Evolutionary conservation across 2,113 vertebrate genomes (phyloP).

Genomic region (Hippocampus mohnikei): DNA sequence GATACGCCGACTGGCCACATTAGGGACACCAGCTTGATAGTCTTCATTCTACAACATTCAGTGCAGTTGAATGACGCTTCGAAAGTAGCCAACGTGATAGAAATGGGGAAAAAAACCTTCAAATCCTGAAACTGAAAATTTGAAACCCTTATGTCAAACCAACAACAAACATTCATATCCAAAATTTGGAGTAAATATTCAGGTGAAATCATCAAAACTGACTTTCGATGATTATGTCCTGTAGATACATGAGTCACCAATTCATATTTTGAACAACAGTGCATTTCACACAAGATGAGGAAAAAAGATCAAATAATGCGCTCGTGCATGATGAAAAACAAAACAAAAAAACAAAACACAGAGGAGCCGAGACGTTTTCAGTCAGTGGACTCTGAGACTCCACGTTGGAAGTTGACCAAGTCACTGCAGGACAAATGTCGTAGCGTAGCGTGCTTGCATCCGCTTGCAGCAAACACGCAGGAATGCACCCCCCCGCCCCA

Average conservation of each 20-base stretch:
- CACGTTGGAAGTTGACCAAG: conserved; percentile 58
- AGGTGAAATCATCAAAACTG: neutral
- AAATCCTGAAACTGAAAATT: too few relatives aligned
- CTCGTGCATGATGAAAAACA: neutral
- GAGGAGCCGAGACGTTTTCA: neutral
- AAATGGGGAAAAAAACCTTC: too few relatives aligned
- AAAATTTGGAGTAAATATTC: neutral
- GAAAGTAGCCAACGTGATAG: too few relatives aligned
- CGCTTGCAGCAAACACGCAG: conserved; percentile 29
- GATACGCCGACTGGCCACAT: too few relatives aligned
- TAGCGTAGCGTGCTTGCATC: neutral
- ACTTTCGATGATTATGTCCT: neutral
- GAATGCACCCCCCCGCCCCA: neutral
- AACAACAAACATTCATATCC: neutral
- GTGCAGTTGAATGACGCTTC: too few relatives aligned
- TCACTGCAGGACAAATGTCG: neutral
- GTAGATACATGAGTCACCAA: neutral
- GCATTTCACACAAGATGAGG: neutral
- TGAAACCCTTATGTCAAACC: neutral
- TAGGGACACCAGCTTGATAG: too few relatives aligned
- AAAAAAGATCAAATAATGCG: neutral
- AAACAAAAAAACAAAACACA: neutral
- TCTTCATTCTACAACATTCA: too few relatives aligned
- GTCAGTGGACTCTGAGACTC: conserved; percentile 60
- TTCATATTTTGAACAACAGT: neutral